These are phyloP conservation scores for Notarius lentiginosus DNA, from an alignment of 2,113 vertebrate genomes.

Conservation along the genomic window DNA sequence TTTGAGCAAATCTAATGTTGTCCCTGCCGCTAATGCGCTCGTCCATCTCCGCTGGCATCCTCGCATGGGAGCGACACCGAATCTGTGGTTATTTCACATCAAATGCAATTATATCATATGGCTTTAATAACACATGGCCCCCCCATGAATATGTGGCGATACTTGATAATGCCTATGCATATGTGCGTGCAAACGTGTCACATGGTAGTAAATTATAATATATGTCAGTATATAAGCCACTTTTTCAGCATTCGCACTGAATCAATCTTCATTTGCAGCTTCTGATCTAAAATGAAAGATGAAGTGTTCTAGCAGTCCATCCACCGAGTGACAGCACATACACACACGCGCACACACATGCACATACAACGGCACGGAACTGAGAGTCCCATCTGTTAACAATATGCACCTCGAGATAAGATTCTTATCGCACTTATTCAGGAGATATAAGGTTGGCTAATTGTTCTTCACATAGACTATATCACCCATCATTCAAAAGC, in stretches of 20 bases:
- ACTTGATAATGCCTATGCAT: slow-evolving; percentile 62
- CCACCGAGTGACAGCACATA: slow-evolving; percentile 58
- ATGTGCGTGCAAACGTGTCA: slow-evolving; percentile 63
- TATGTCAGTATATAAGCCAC: slow-evolving; percentile 64
- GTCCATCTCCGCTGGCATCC: slow-evolving; percentile 80
- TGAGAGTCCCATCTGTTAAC: slow-evolving; percentile 42
- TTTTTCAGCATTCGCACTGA: slow-evolving; percentile 56
- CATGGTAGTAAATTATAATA: slow-evolving; percentile 72
- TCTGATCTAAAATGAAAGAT: slow-evolving; percentile 75
- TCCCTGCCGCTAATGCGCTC: slow-evolving; percentile 79
- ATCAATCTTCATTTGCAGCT: slow-evolving; percentile 79
- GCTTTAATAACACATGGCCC: slow-evolving; percentile 72
- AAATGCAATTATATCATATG: slow-evolving; percentile 79
- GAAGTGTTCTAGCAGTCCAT: slow-evolving; percentile 71
- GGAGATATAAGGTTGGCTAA: slow-evolving; percentile 28
- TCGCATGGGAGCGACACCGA: slow-evolving; percentile 75
- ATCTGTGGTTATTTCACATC: slow-evolving; percentile 79
- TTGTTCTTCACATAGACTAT: slow-evolving; percentile 35
- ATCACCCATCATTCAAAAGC: slow-evolving; percentile 35
- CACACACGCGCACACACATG: slow-evolving; percentile 23
- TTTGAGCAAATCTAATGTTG: slow-evolving; percentile 85
- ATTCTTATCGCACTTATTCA: slow-evolving; percentile 34
- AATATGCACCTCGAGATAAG: slow-evolving; percentile 48
- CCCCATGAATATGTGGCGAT: slow-evolving; percentile 55
- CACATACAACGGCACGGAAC: slow-evolving; percentile 25